These are phyloP conservation scores for Brachyopa scutellaris DNA, from an alignment of 2,888 invertebrate species.

Conservation along the genomic window DNA sequence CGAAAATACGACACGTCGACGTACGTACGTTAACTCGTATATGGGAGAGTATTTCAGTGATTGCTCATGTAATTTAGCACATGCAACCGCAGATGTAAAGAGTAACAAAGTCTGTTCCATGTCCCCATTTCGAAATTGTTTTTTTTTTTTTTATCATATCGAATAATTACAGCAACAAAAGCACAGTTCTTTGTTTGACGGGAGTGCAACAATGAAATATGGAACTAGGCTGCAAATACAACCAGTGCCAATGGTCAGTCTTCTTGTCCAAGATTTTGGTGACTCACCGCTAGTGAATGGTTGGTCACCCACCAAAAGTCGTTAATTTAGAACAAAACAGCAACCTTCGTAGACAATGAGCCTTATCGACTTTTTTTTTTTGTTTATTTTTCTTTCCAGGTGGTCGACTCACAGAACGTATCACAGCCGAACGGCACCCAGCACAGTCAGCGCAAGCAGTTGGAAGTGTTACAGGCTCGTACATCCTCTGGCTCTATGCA, in stretches of 20 bases:
- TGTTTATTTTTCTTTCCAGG: slow-evolving; percentile 76
- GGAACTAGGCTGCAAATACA: slow-evolving; percentile 35
- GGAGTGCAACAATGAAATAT: slow-evolving; percentile 54
- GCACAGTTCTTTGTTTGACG: slow-evolving; percentile 49
- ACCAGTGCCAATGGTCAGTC: slow-evolving; percentile 48
- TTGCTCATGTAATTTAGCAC: slow-evolving; percentile 60
- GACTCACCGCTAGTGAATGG: slow-evolving; percentile 65
- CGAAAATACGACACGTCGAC: too few relatives aligned
- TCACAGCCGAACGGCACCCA: slow-evolving; percentile 82
- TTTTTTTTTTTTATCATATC: too few relatives aligned
- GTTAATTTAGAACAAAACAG: slow-evolving; percentile 49
- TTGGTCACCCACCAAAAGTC: slow-evolving; percentile 36
- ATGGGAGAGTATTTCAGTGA: slow-evolving; percentile 58
- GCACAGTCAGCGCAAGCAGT: slow-evolving; percentile 82
- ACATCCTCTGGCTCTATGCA: slow-evolving; percentile 86
- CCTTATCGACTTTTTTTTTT: too few relatives aligned
- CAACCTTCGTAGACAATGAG: slow-evolving; percentile 24
- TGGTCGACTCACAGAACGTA: slow-evolving; percentile 82
- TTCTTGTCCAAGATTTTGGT: slow-evolving; percentile 45
- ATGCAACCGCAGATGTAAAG: slow-evolving; percentile 40
- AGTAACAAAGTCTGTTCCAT: slow-evolving; percentile 61
- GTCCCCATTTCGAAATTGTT: too few relatives aligned
- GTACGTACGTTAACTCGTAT: too few relatives aligned
- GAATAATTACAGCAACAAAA: slow-evolving; percentile 33
- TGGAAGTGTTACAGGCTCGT: slow-evolving; percentile 88